These are phyloP conservation scores for Zophobas morio DNA, from an alignment of 1,140 invertebrate genomes.

Conservation along the genomic window DNA sequence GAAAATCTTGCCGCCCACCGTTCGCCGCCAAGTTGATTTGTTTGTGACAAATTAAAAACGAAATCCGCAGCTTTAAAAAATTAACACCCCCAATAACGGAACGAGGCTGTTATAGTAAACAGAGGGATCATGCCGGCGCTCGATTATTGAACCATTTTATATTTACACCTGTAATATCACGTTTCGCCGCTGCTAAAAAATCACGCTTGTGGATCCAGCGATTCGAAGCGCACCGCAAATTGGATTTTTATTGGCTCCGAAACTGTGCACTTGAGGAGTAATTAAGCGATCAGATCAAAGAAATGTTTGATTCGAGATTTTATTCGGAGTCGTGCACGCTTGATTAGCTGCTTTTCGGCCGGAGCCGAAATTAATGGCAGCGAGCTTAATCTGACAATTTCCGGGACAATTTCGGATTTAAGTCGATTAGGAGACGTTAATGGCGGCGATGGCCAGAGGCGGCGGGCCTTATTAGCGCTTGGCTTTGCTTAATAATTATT, in stretches of 20 bases:
- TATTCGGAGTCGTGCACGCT: not conserved
- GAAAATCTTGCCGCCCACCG: slow-evolving; percentile 14
- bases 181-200: slow-evolving; percentile 34
- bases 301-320: not conserved
- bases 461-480: slow-evolving; percentile 20
- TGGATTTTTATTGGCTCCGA: slow-evolving; percentile 23
- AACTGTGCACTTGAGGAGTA: not conserved
- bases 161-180: slow-evolving; percentile 41
- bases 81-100: slow-evolving; percentile 6
- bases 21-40: slow-evolving; percentile 30
- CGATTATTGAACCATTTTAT: slow-evolving; percentile 43
- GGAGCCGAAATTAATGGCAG: not conserved
- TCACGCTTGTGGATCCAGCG: slow-evolving; percentile 30
- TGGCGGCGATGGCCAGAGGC: slow-evolving; percentile 9
- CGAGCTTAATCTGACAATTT: slow-evolving; percentile 21
- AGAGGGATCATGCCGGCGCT: slow-evolving; percentile 23
- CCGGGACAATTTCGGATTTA: slow-evolving; percentile 14
- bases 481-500: slow-evolving; percentile 37
- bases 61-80: slow-evolving; percentile 35
- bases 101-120: slow-evolving; percentile 15
- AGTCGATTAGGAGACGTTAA: slow-evolving; percentile 1
- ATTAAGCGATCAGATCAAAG: slow-evolving; percentile 22
- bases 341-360: slow-evolving; percentile 7
- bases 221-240: slow-evolving; percentile 13
- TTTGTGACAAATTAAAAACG: slow-evolving; percentile 39